Evolutionary conservation across 2,888 invertebrate genomes (phyloP).

Genomic region (Drosophila cracens): DNA sequence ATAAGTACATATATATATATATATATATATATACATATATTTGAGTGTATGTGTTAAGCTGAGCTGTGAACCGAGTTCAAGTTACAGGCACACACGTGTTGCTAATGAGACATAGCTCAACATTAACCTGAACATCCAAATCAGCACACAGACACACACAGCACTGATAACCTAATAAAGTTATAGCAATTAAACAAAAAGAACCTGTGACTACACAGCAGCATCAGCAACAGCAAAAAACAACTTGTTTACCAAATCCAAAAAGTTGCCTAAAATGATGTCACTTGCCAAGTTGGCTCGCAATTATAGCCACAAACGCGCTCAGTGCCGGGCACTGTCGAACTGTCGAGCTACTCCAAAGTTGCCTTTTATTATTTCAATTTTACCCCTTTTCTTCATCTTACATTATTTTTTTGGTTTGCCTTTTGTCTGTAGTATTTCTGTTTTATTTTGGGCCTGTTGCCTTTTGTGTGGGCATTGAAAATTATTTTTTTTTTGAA

Average conservation of each 20-base stretch:
- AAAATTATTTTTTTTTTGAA: constrained; percentile 23
- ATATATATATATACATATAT: background rate
- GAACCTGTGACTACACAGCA: constrained; percentile 52
- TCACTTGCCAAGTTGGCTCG: constrained; percentile 67
- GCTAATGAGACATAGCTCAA: constrained; percentile 75
- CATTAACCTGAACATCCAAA: constrained; percentile 56
- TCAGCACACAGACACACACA: constrained; percentile 29
- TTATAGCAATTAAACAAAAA: constrained; percentile 72
- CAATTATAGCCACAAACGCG: constrained; percentile 65
- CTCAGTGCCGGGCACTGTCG: constrained; percentile 53
- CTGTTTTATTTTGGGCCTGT: constrained; percentile 34
- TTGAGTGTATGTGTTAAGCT: constrained; percentile 12
- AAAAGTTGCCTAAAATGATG: constrained; percentile 74
- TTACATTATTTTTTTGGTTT: constrained; percentile 11
- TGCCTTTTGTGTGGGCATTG: constrained; percentile 61
- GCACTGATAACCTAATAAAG: constrained; percentile 77
- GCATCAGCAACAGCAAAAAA: constrained; percentile 41
- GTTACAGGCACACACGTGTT: constrained; percentile 70
- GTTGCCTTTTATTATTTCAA: constrained; percentile 63
- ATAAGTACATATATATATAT: background rate
- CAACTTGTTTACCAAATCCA: constrained; percentile 74
- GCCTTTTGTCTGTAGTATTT: constrained; percentile 53
- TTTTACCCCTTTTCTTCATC: constrained; percentile 36
- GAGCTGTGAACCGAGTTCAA: constrained; percentile 30
- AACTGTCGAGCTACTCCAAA: constrained; percentile 36